phyloP scores from a whole-genome alignment of 2,888 invertebrate species.

The Cristatella mucedo region DNA sequence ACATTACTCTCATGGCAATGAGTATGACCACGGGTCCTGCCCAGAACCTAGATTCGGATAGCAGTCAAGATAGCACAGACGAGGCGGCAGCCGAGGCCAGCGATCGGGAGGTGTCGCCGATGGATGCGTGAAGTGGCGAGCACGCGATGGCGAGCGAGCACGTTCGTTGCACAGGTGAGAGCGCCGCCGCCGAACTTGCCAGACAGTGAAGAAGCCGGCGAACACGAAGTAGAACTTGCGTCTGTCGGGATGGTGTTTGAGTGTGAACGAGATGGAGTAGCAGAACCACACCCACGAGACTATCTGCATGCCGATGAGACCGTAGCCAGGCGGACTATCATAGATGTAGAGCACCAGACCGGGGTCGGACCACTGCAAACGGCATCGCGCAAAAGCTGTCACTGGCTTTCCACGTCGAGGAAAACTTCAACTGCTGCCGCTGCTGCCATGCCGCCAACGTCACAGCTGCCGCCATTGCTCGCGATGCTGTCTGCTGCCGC shows the following conservation, averaged over 20 bases:
- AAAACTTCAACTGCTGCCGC: no score
- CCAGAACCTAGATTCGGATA: constrained; percentile 49
- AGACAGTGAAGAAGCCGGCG: constrained; percentile 61
- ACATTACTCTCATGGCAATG: constrained; percentile 60
- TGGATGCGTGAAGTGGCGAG: no score
- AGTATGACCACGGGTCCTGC: constrained; percentile 63
- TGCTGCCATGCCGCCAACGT: no score
- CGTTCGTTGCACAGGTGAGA: no score
- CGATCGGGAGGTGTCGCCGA: no score
- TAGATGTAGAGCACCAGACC: constrained; percentile 75
- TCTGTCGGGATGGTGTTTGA: constrained; percentile 68
- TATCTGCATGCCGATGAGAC: constrained; percentile 54
- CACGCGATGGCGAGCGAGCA: no score
- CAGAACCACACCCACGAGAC: constrained; percentile 68
- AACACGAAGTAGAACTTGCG: constrained; percentile 66
- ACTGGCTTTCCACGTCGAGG: no score
- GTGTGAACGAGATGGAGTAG: constrained; percentile 52
- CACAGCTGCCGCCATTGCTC: no score
- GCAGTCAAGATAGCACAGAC: background rate
- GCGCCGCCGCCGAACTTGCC: no score
- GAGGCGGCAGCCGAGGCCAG: no score
- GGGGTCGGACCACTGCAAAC: constrained; percentile 67
- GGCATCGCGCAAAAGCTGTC: no score
- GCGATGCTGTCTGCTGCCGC: no score
- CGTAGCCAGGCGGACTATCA: constrained; percentile 76